Percentiles rank a stretch among this genome's conserved stretches.
Conservation (phyloP, 2,888 invertebrate species). For the Limenitis camilla region DNA sequence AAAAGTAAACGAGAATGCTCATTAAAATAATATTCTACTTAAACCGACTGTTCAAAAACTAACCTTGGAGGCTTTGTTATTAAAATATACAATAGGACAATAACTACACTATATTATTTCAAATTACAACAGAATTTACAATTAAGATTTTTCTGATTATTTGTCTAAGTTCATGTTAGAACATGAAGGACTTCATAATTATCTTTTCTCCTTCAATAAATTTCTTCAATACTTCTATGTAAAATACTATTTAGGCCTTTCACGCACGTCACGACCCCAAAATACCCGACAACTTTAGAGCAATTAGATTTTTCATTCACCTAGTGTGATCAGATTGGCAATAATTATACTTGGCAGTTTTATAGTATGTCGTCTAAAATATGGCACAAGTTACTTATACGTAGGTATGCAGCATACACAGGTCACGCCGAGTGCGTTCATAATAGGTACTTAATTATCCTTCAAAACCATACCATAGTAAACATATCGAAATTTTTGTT, state of each 20-base stretch:
- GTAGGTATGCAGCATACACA: neutral
- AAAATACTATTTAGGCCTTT: neutral
- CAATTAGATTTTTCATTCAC: constrained; percentile 8
- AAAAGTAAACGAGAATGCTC: constrained; percentile 2
- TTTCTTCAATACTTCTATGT: neutral
- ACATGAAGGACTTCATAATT: no score
- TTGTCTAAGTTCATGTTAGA: no score
- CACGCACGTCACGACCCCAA: neutral
- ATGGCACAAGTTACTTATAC: neutral
- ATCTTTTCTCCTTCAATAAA: no score
- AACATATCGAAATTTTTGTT: constrained; percentile 32
- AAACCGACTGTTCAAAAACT: neutral
- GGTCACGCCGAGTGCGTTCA: neutral
- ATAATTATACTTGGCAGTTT: neutral
- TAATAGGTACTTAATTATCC: constrained; percentile 15
- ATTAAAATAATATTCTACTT: constrained; percentile 5
- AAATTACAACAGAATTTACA: no score
- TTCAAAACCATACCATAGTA: constrained; percentile 56
- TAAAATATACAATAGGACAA: no score
- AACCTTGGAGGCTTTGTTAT: neutral
- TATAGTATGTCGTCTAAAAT: neutral
- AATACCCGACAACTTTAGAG: neutral
- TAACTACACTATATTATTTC: no score
- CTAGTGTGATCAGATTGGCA: constrained; percentile 1
- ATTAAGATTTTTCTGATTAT: no score